Conservation (phyloP, 23 tunicate genomes). For the Halocynthia aurantium region DNA sequence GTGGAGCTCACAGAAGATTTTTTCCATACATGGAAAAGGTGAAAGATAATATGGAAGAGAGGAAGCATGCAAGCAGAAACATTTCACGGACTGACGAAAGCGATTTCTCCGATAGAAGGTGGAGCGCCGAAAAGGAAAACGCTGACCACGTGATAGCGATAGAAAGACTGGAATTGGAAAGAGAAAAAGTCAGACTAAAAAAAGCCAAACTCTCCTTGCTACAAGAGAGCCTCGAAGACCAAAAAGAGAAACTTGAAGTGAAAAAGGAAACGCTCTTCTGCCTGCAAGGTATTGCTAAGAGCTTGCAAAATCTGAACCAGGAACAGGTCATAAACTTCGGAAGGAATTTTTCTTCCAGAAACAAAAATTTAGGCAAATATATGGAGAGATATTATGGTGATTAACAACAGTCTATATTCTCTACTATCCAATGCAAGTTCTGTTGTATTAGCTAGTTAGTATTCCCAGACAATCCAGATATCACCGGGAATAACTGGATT, state of each 20-base stretch:
- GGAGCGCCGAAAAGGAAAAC: not conserved
- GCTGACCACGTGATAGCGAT: not conserved
- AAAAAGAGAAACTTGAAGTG: not conserved
- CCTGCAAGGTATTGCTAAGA: not conserved
- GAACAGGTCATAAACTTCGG: too few species aligned
- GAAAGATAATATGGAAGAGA: not conserved
- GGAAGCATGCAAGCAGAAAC: too few species aligned
- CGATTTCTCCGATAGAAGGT: not conserved
- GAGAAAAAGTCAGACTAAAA: slow-evolving; percentile 1
- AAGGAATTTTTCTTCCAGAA: too few species aligned
- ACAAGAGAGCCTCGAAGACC: slow-evolving; percentile 1
- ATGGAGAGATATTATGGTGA: too few species aligned
- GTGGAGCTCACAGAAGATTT: slow-evolving; percentile 5
- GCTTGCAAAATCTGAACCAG: not conserved
- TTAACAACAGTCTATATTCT: too few species aligned
- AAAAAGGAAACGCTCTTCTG: slow-evolving; percentile 6
- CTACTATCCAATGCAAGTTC: too few species aligned
- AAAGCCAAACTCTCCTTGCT: slow-evolving; percentile 23
- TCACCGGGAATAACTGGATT: too few species aligned
- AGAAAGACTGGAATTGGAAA: slow-evolving; percentile 19
- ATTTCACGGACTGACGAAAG: not conserved
- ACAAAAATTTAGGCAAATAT: too few species aligned
- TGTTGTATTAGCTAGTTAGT: too few species aligned
- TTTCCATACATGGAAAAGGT: not conserved
- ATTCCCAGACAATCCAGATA: too few species aligned